These are phyloP conservation scores for Homalodisca vitripennis DNA, from an alignment of 1,140 invertebrate genomes.

Conservation along the genomic window DNA sequence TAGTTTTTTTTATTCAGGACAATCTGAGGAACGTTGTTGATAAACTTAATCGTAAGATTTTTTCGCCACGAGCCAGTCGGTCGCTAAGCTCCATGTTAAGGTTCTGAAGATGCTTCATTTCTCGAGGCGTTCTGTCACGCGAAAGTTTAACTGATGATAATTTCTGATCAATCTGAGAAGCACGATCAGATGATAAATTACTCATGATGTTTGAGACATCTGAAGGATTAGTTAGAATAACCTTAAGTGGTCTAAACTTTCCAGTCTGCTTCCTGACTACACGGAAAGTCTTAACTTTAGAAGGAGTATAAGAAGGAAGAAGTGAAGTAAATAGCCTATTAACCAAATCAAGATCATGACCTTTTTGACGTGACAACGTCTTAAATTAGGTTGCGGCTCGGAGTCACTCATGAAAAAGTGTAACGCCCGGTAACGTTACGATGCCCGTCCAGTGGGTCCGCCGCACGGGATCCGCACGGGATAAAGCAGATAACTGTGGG, in stretches of 20 bases:
- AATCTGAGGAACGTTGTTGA: background rate
- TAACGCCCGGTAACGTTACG: too few species aligned
- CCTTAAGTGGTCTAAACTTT: background rate
- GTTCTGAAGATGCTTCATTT: background rate
- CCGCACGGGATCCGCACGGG: too few species aligned
- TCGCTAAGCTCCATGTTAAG: background rate
- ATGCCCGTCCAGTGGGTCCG: too few species aligned
- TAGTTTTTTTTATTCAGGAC: background rate
- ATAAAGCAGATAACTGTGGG: too few species aligned
- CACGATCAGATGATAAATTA: background rate
- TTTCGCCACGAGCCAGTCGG: background rate
- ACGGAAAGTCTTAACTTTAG: background rate
- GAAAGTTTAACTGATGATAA: background rate
- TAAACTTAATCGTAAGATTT: background rate
- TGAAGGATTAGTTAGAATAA: background rate
- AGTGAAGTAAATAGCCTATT: too few species aligned
- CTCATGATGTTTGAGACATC: background rate
- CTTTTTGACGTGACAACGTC: too few species aligned
- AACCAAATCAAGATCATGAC: too few species aligned
- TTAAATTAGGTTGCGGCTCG: too few species aligned
- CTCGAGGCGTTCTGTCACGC: background rate
- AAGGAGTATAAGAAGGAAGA: too few species aligned
- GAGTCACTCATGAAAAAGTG: too few species aligned
- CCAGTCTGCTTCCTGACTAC: background rate
- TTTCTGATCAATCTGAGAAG: background rate